Evolutionary conservation across 1,140 invertebrate genomes (phyloP), one percentile per base, ranked within the genome.

Genomic region (Atta cephalotes): DNA sequence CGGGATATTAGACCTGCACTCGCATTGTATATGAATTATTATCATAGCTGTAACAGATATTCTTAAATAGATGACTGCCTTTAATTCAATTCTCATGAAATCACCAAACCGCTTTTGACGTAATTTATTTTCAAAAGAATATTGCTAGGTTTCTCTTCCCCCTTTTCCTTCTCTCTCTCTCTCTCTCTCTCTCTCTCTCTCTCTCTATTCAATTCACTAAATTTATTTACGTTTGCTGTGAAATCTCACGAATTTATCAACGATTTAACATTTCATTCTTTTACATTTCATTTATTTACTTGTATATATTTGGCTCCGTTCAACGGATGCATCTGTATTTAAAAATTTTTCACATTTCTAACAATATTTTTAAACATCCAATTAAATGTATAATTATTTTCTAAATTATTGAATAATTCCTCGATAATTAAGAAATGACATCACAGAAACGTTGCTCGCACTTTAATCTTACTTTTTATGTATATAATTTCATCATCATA

Each of bases 1-100:
- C 88, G 78, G 88, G 72, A 89, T 90, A 90, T 90, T 90, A 82
- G 71, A 76, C 72, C 18, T 85, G 81, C 31, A 51, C 63, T 86
- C 21, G 60, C 74, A 87, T 87, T 82, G 85, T 84, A 82, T 84
- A 82, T 82, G 79, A 87, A 87, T 87, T 87, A 87, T 71, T 84
- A 87, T 87, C 68, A 84, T 81, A 63, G 79, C 66, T 71, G 79
- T 70, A 87, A 87, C 78, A 82, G 78, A 84, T 63, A 53, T 85
- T 85, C 82, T 85, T 85, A 85, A 85, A 85, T 76, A 76, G 56
- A 84, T 84, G 71, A 39, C 39, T 76, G 70, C 14, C 80, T 82
- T 62, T 84, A 84, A 84, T 65, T 66, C 82, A 85, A 79, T 85
- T 79, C 49, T 76, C 51, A 51, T 28, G 74, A 82, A 76, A 76